Percentiles rank a stretch among this genome's conserved stretches.
Conservation (phyloP, 2,888 invertebrate genomes). For the Pristionchus entomophagus region DNA sequence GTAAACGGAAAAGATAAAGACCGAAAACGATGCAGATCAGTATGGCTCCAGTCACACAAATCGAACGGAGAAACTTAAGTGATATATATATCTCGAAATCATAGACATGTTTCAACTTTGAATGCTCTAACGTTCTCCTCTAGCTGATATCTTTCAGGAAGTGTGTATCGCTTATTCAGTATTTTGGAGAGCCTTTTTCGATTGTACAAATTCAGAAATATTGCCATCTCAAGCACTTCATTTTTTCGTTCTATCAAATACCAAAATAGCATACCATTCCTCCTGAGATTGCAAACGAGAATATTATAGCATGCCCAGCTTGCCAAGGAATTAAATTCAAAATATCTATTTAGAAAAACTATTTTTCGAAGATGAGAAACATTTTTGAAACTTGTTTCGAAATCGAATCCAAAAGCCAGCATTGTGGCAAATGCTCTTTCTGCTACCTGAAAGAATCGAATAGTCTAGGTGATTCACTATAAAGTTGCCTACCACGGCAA, state of each 20-base stretch:
- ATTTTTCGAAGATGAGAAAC: too few species aligned
- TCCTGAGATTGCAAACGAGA: too few species aligned
- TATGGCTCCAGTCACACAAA: not conserved
- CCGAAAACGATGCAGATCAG: not conserved
- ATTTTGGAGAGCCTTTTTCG: too few species aligned
- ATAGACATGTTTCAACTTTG: not conserved
- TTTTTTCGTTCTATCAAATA: not conserved
- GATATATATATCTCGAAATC: too few species aligned
- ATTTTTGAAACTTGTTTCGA: too few species aligned
- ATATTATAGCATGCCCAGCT: too few species aligned
- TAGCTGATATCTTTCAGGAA: not conserved
- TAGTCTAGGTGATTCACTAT: not conserved
- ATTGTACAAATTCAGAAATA: not conserved
- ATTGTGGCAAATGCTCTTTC: not conserved
- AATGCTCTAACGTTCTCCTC: constrained; percentile 8
- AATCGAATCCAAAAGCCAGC: not conserved
- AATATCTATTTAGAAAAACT: too few species aligned
- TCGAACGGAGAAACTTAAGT: not conserved
- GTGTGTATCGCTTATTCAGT: constrained; percentile 12
- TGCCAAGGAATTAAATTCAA: too few species aligned
- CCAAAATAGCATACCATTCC: too few species aligned
- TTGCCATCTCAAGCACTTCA: not conserved
- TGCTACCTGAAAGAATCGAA: not conserved
- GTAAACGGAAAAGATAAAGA: too few species aligned
- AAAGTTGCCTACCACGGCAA: not conserved